Evolutionary conservation across 2,888 invertebrate genomes (phyloP), one percentile per base, ranked within the genome.

Genomic region (Teinopalpus imperialis): DNA sequence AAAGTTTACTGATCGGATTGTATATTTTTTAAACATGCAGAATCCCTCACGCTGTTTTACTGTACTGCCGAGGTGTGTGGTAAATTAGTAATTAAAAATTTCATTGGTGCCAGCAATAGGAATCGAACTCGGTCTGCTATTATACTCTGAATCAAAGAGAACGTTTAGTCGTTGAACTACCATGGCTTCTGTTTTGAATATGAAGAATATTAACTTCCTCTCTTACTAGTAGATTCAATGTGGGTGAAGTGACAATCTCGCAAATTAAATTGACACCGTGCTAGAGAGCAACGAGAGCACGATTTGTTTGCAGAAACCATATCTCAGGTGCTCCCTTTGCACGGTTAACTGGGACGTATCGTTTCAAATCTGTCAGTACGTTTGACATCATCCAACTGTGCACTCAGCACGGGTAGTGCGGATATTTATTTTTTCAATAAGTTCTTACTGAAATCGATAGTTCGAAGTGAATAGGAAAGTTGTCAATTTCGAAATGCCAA

Each of bases 221-320:
- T 36, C 9, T 30, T 26, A 31, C 40, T 8, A 4, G 27, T 36
- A 21, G 13, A 34, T 30, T 36, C 12, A 35, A 43, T 48, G 49
- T 42, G 39, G 49, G 48, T 29, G 36, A 16, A 43, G 35, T 37
- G 48, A 48, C 58, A 60, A 59, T 58, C 58, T 53, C 64, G 72
- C 64, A 80, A 86, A 86, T 86, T 80, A 54, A 81, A 83, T 82
- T 83, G 56, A 77, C 83, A 83, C 70, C 53, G 63, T 62, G 67
- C 66, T 69, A 61, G 66, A 63, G 64, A 69, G 62, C 49, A 59
- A 53, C 61, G 59, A 55, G 66, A 62, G 64, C 66, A 70, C 70
- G 66, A 54, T 58, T 51, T 87, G 76, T 87, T 87, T 77, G 69
- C 81, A 61, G 69, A 73, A 75, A 62, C 78, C 64, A 85, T 86